phyloP scores from a whole-genome alignment of 2,797 vertebrate genomes.

The Tenualosa ilisha region DNA sequence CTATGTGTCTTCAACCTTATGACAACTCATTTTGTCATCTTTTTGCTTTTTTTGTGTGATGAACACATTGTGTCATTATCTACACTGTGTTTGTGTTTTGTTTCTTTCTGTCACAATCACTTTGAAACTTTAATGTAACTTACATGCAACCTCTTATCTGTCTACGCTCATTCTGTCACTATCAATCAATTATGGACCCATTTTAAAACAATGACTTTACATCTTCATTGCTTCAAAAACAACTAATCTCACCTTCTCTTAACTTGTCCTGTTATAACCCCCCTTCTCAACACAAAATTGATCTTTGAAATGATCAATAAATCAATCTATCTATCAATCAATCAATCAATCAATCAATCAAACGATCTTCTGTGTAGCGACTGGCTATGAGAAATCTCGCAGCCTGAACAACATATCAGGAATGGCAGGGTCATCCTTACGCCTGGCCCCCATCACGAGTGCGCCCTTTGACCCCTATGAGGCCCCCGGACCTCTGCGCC shows the following conservation, averaged over 20 bases:
- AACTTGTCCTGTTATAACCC: constrained; percentile 10
- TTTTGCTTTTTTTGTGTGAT: constrained; percentile 46
- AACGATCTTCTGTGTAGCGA: constrained; percentile 59
- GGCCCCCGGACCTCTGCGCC: constrained; percentile 79
- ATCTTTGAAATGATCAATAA: background rate
- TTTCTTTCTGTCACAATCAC: background rate
- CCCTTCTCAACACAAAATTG: background rate
- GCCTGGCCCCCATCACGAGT: constrained; percentile 83
- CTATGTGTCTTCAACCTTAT: constrained; percentile 59
- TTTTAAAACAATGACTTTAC: constrained; percentile 25
- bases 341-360: constrained; percentile 5
- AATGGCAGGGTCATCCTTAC: constrained; percentile 83
- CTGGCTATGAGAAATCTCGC: constrained; percentile 90
- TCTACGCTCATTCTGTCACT: background rate
- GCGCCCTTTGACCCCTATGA: constrained; percentile 83
- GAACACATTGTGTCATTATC: background rate
- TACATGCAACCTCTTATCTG: constrained; percentile 4
- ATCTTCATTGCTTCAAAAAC: constrained; percentile 31
- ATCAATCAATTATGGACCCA: background rate
- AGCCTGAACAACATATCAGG: constrained; percentile 92
- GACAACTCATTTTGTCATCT: constrained; percentile 47
- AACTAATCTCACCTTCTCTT: constrained; percentile 27
- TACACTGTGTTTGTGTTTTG: constrained; percentile 33
- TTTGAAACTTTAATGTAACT: constrained; percentile 17
- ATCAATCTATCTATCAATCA: background rate